These are phyloP conservation scores for Zonitis immaculata DNA, from an alignment of 2,888 invertebrate species.

Conservation along the genomic window DNA sequence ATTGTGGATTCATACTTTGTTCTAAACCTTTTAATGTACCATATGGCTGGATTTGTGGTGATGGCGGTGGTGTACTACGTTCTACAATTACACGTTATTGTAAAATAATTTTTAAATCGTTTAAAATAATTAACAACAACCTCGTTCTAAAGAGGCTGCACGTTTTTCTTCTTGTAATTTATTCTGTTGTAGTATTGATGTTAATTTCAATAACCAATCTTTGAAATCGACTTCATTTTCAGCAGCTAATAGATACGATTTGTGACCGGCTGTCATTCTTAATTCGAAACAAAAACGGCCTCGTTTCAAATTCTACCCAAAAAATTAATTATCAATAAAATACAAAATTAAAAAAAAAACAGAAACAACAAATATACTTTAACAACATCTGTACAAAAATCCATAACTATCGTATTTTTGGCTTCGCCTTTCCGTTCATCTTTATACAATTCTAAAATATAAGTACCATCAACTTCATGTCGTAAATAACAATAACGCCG, in stretches of 20 bases:
- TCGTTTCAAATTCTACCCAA: slow-evolving; percentile 70
- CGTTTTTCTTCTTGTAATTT: slow-evolving; percentile 77
- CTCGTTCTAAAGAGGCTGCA: slow-evolving; percentile 60
- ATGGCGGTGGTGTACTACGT: slow-evolving; percentile 54
- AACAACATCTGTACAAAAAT: slow-evolving; percentile 86
- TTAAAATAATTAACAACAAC: slow-evolving; percentile 28
- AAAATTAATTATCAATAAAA: too few relatives aligned
- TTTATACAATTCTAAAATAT: slow-evolving; percentile 87
- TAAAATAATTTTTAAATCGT: neutral
- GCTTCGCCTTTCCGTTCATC: slow-evolving; percentile 89
- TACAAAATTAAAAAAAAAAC: neutral
- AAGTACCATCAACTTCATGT: slow-evolving; percentile 86
- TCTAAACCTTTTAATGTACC: slow-evolving; percentile 84
- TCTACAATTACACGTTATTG: slow-evolving; percentile 29
- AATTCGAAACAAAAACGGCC: slow-evolving; percentile 85
- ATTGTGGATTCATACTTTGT: slow-evolving; percentile 87
- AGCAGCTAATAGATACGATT: slow-evolving; percentile 80
- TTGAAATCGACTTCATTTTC: slow-evolving; percentile 77
- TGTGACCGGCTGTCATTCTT: slow-evolving; percentile 78
- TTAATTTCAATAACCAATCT: slow-evolving; percentile 81
- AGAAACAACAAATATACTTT: slow-evolving; percentile 53
- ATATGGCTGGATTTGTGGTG: slow-evolving; percentile 62
- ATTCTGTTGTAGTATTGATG: slow-evolving; percentile 77
- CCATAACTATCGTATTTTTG: slow-evolving; percentile 89
- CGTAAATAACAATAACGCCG: slow-evolving; percentile 84